phyloP scores from a whole-genome alignment of 2,113 vertebrate species.

The Puffinus mauretanicus region DNA sequence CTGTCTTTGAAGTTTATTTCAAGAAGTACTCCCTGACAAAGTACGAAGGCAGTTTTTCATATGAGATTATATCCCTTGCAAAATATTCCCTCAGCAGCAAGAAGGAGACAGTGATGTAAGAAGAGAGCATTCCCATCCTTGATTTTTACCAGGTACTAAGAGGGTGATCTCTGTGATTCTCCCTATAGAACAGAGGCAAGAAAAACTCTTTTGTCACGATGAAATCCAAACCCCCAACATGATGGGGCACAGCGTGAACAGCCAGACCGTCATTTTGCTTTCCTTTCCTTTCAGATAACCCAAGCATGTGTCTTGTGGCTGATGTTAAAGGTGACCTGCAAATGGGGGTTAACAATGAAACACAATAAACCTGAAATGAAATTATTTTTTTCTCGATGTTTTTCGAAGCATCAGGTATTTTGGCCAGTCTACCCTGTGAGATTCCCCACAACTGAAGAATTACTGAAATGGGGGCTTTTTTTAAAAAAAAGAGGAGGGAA shows the following conservation, averaged over 20 bases:
- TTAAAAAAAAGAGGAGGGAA: not conserved
- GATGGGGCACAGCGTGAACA: constrained; percentile 9
- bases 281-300: constrained; percentile 33
- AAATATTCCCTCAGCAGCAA: not conserved
- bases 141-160: constrained; percentile 30
- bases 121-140: constrained; percentile 27
- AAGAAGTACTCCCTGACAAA: constrained; percentile 30
- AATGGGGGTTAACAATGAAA: constrained; percentile 36
- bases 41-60: constrained; percentile 20
- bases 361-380: constrained; percentile 34
- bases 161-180: constrained; percentile 37
- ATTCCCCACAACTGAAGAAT: not conserved
- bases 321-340: constrained; percentile 50
- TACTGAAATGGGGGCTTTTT: not conserved
- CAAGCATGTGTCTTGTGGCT: not conserved
- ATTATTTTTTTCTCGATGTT: not conserved
- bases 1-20: constrained; percentile 53
- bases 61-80: constrained; percentile 49
- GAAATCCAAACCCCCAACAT: constrained; percentile 29
- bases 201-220: constrained; percentile 47
- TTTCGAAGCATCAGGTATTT: not conserved
- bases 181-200: constrained; percentile 36
- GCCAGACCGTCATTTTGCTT: constrained; percentile 18
- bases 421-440: not conserved
- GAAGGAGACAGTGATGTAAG: constrained; percentile 36